phyloP scores from a whole-genome alignment of 2,797 vertebrate genomes.

The Spinus pinus region DNA sequence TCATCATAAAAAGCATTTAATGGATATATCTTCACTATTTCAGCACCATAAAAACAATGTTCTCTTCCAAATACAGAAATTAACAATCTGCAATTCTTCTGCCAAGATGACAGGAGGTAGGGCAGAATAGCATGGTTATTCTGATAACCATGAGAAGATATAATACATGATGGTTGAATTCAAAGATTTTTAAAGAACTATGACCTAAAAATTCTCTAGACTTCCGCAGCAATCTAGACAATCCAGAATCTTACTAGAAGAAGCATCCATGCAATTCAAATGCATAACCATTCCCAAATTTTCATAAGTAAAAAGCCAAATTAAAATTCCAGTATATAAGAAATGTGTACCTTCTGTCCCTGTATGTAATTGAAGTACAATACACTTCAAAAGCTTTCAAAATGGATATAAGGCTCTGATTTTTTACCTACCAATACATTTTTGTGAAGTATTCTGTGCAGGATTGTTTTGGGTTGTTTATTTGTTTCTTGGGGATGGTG shows the following conservation, averaged over 20 bases:
- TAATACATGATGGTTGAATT: no score
- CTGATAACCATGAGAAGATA: no score
- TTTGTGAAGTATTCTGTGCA: not conserved
- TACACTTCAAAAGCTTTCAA: not conserved
- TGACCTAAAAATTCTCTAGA: not conserved
- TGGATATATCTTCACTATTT: not conserved
- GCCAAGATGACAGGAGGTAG: not conserved
- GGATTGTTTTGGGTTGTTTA: not conserved
- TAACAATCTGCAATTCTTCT: not conserved
- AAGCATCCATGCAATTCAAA: not conserved
- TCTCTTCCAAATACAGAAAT: not conserved
- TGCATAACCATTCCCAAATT: not conserved
- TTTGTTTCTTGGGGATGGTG: no score
- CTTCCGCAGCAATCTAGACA: not conserved
- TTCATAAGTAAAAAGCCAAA: not conserved
- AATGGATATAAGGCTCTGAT: not conserved
- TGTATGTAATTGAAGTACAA: not conserved
- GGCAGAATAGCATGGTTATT: not conserved
- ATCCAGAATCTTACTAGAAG: not conserved
- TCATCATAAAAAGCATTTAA: not conserved
- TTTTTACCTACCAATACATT: not conserved
- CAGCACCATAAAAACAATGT: not conserved
- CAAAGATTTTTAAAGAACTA: no score
- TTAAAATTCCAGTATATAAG: not conserved
- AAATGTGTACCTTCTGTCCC: not conserved